These are phyloP conservation scores for Eristalinus sepulchralis DNA, from an alignment of 2,888 invertebrate genomes.

Conservation along the genomic window DNA sequence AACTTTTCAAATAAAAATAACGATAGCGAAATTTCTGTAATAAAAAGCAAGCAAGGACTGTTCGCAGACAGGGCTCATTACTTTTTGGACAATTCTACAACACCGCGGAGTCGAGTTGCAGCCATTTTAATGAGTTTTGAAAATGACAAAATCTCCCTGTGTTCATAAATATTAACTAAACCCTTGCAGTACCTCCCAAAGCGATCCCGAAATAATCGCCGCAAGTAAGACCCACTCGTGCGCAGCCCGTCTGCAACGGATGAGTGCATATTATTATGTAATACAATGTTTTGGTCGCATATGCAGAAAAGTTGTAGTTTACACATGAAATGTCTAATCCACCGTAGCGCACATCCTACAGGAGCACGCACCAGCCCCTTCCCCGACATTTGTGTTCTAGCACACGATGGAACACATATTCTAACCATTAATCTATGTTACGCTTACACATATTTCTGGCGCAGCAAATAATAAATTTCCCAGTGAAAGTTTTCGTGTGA, in stretches of 20 bases:
- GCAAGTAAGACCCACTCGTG: not conserved
- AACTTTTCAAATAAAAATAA: not conserved
- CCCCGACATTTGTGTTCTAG: not conserved
- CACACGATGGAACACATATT: slow-evolving; percentile 31
- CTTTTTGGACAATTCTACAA: not conserved
- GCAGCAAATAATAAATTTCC: slow-evolving; percentile 63
- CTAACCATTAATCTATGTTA: slow-evolving; percentile 63
- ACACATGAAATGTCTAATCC: slow-evolving; percentile 41
- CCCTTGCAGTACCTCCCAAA: not conserved
- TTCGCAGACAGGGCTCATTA: not conserved
- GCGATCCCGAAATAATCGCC: not conserved
- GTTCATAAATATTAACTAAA: not conserved
- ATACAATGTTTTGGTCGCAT: slow-evolving; percentile 30
- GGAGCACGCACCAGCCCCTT: slow-evolving; percentile 11
- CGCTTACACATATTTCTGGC: slow-evolving; percentile 48
- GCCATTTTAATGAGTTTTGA: not conserved
- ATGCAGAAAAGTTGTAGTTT: slow-evolving; percentile 49
- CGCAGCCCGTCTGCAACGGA: not conserved
- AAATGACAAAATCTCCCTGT: not conserved
- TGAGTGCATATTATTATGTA: slow-evolving; percentile 35
- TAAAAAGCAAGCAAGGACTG: not conserved
- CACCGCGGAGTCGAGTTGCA: not conserved
- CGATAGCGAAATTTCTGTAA: no score
- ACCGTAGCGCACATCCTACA: not conserved
- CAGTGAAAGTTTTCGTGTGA: slow-evolving; percentile 60